phyloP scores from a whole-genome alignment of 2,113 vertebrate genomes.

The Sturnus vulgaris region DNA sequence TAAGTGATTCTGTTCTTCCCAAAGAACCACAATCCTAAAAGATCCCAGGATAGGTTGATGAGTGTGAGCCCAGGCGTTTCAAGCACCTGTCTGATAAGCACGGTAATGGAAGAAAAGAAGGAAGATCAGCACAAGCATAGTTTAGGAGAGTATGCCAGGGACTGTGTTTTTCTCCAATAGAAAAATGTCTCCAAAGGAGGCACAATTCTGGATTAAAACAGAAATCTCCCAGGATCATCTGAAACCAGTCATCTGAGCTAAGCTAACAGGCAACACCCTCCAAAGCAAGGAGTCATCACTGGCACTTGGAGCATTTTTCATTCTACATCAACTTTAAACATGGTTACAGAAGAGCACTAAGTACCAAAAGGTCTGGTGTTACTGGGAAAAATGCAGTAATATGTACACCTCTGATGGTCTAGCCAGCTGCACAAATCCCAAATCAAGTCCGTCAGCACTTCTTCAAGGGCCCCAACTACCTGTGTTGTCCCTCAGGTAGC shows the following conservation, averaged over 20 bases:
- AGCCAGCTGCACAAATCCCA: not conserved
- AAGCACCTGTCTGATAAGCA: not conserved
- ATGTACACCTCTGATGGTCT: not conserved
- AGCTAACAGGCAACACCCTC: not conserved
- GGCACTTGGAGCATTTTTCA: not conserved
- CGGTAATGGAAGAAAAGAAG: not conserved
- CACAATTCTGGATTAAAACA: conserved; percentile 3
- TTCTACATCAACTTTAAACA: not conserved
- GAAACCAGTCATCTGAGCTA: not conserved
- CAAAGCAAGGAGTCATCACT: not conserved
- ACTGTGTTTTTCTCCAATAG: not conserved
- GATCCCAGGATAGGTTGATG: not conserved
- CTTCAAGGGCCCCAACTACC: not conserved
- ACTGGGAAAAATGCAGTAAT: not conserved
- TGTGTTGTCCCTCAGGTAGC: not conserved
- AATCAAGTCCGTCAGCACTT: not conserved
- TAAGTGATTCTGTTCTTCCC: not conserved
- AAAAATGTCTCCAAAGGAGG: not conserved
- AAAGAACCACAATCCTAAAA: not conserved
- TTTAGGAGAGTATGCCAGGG: not conserved
- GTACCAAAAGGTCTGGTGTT: not conserved
- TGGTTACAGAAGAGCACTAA: not conserved
- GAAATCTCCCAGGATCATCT: not conserved
- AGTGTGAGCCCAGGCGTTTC: not conserved
- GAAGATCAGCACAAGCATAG: not conserved